phyloP scores from a whole-genome alignment of 2,113 vertebrate species.

The Macroglossus sobrinus region DNA sequence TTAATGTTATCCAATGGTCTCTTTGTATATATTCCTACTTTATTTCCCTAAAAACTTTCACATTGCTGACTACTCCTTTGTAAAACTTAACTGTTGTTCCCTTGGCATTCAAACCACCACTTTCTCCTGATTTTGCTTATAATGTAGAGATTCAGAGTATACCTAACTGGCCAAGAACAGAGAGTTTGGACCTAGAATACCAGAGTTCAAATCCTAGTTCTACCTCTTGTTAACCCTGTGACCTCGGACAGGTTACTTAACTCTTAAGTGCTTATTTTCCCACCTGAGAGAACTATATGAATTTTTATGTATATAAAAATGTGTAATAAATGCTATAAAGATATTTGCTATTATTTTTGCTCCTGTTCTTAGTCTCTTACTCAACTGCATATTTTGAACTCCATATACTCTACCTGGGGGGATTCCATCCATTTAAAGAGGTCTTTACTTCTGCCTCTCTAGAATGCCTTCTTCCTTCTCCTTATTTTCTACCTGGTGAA shows the following conservation, averaged over 20 bases:
- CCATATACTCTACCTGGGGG: neutral
- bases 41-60: neutral
- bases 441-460: neutral
- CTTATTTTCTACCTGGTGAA: neutral
- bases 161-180: neutral
- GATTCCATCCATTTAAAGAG: neutral
- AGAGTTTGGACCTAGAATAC: neutral
- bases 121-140: slow-evolving; percentile 8
- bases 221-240: neutral
- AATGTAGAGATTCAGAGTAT: neutral
- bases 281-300: neutral
- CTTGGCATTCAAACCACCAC: neutral
- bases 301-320: neutral
- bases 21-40: neutral
- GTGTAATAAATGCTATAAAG: neutral
- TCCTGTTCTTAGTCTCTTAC: neutral
- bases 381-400: neutral
- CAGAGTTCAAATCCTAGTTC: neutral
- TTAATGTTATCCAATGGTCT: neutral
- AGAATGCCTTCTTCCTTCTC: neutral
- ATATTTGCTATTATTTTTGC: neutral
- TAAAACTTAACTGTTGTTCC: slow-evolving; percentile 23
- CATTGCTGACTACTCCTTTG: neutral
- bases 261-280: neutral
- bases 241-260: neutral